Evolutionary conservation across 2,113 vertebrate genomes (phyloP).

Genomic region (Ammodytes dubius): DNA sequence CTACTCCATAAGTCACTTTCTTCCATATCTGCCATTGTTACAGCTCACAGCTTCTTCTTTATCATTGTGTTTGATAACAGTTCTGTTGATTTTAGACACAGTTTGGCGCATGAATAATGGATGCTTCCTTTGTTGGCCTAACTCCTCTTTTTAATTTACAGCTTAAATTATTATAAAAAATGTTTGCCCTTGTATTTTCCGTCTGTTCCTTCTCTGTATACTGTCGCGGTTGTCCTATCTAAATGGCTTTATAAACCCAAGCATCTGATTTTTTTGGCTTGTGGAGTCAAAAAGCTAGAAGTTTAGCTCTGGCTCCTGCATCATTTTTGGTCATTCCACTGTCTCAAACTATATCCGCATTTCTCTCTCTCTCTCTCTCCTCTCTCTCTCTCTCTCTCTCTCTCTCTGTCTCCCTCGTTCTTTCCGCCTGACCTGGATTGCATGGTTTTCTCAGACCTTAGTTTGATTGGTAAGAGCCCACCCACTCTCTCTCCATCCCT

Average conservation of each 20-base stretch:
- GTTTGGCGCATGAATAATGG: slow-evolving; percentile 61
- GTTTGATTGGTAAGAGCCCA: slow-evolving; percentile 97
- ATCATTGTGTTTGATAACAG: slow-evolving; percentile 35
- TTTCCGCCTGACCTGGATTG: slow-evolving; percentile 90
- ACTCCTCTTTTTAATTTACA: slow-evolving; percentile 61
- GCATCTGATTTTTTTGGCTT: slow-evolving; percentile 53
- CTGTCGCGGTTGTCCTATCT: slow-evolving; percentile 24
- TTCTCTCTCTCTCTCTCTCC: slow-evolving; percentile 67
- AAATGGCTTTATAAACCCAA: slow-evolving; percentile 27
- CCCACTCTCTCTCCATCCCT: slow-evolving; percentile 82
- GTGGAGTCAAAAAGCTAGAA: slow-evolving; percentile 60
- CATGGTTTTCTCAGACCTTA: slow-evolving; percentile 98
- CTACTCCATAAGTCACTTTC: slow-evolving; percentile 40
- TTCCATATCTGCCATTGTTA: slow-evolving; percentile 37
- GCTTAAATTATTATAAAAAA: slow-evolving; percentile 11
- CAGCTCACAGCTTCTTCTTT: slow-evolving; percentile 54
- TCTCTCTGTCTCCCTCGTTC: slow-evolving; percentile 66
- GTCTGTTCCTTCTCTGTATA: slow-evolving; percentile 31
- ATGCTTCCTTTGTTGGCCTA: slow-evolving; percentile 45
- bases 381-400: slow-evolving; percentile 66
- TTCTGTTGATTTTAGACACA: slow-evolving; percentile 17
- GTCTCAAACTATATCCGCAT: slow-evolving; percentile 80
- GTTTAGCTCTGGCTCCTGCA: slow-evolving; percentile 66
- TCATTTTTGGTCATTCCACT: slow-evolving; percentile 74
- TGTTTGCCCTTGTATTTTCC: slow-evolving; percentile 46